Conservation (phyloP, 2,113 vertebrate species). For the Gasterosteus aculeatus region DNA sequence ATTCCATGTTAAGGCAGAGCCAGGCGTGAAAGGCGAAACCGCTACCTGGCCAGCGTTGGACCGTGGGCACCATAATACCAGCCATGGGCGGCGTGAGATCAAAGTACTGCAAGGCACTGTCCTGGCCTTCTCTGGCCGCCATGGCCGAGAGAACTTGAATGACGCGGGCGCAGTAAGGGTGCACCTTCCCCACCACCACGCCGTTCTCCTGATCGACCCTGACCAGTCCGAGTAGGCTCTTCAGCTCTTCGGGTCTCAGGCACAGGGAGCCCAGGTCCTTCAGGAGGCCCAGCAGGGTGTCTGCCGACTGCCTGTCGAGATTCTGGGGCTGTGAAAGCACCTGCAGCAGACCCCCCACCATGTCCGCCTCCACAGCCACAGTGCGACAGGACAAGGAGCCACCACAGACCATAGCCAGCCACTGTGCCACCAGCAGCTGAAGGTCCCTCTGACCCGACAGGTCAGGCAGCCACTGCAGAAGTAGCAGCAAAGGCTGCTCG, state of each 20-base stretch:
- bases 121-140: conserved; percentile 82
- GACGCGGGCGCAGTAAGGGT: conserved; percentile 78
- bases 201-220: conserved; percentile 61
- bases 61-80: conserved; percentile 93
- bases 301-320: conserved; percentile 84
- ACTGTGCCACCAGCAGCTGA: conserved; percentile 87
- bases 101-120: conserved; percentile 89
- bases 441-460: conserved; percentile 83
- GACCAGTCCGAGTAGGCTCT: conserved; percentile 85
- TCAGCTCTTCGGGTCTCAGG: conserved; percentile 87
- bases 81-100: conserved; percentile 95
- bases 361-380: conserved; percentile 90
- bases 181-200: conserved; percentile 54
- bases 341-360: conserved; percentile 86
- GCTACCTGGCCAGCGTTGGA: conserved; percentile 92
- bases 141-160: conserved; percentile 89
- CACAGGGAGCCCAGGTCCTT: conserved; percentile 89
- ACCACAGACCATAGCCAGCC: conserved; percentile 87
- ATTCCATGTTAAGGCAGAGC: conserved; percentile 88
- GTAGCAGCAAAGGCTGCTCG: conserved; percentile 91
- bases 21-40: conserved; percentile 95
- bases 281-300: conserved; percentile 87
- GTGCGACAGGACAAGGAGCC: conserved; percentile 88
- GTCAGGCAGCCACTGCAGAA: conserved; percentile 89
- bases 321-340: conserved; percentile 78